Evolutionary conservation across 1,140 invertebrate species (phyloP), one percentile per base, ranked within the genome.

Genomic region (Idris sp.): DNA sequence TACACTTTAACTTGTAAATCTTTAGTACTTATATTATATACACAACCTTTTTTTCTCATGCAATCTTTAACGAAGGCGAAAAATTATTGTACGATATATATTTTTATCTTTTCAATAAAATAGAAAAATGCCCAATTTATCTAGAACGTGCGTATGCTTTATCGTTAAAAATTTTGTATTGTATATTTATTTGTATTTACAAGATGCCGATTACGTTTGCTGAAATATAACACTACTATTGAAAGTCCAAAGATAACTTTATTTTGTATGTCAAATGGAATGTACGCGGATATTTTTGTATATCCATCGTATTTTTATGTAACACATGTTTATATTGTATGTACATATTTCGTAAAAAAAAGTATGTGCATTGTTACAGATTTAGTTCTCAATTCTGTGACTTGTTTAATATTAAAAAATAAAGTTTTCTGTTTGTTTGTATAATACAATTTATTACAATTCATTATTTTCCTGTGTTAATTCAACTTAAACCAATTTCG

Each of bases 81-180:
- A 81, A 81, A 84, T 79, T 77, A 80, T 75, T 85, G 84, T 86
- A 84, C 59, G 79, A 84, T 84, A 84, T 83, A 84, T 85, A 84
- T 84, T 86, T 84, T 86, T 82, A 77, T 80, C 80, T 6, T 82
- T 81, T 82, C 79, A 84, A 85, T 84, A 85, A 85, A 83, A 84
- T 83, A 84, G 84, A 84, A 85, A 85, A 83, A 84, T 83, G 81
- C 74, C 76, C 80, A 83, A 74, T 82, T 82, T 83, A 68, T 80
- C 68, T 65, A 62, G 22, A n/a, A 67, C 43, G 40, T 54, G 61
- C 28, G n/a, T 58, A 73, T 69, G 46, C 76, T 80, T 78, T 41
- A 75, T 74, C 56, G 15, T 28, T 33, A 36, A 8, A 19, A 46
- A 9, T 46, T 51, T n/a, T 35, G 40, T 15, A 46, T 35, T 41